Evolutionary conservation across 2,888 invertebrate species (phyloP).

Genomic region (Philhelius pedissequus): DNA sequence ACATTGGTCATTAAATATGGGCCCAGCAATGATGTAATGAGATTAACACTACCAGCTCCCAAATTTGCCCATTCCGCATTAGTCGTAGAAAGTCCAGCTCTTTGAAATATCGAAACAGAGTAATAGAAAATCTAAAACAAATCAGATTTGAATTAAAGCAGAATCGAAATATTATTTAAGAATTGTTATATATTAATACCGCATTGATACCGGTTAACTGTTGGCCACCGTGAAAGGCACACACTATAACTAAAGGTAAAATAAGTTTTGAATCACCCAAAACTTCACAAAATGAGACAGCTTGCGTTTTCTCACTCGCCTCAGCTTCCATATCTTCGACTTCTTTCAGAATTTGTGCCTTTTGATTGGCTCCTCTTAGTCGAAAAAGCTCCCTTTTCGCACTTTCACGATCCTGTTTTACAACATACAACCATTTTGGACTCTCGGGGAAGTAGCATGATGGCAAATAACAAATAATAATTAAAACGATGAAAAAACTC

Average conservation of each 20-base stretch:
- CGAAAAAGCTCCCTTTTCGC: slow-evolving; percentile 84
- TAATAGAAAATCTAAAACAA: slow-evolving; percentile 84
- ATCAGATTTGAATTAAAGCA: slow-evolving; percentile 25
- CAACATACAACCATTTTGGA: slow-evolving; percentile 90
- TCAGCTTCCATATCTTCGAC: slow-evolving; percentile 82
- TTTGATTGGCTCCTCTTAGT: slow-evolving; percentile 82
- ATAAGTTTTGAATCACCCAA: slow-evolving; percentile 81
- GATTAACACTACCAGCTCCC: slow-evolving; percentile 86
- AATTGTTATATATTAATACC: slow-evolving; percentile 81
- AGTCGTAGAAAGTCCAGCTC: slow-evolving; percentile 83
- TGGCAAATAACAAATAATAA: slow-evolving; percentile 83
- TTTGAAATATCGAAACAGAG: slow-evolving; percentile 87
- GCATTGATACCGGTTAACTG: slow-evolving; percentile 95
- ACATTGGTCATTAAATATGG: slow-evolving; percentile 84
- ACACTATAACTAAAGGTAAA: slow-evolving; percentile 88
- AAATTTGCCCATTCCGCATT: slow-evolving; percentile 88
- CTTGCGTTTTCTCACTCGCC: slow-evolving; percentile 76
- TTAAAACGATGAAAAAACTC: slow-evolving; percentile 85
- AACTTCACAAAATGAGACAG: slow-evolving; percentile 84
- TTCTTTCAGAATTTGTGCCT: slow-evolving; percentile 82
- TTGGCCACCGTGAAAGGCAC: slow-evolving; percentile 88
- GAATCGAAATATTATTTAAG: background rate
- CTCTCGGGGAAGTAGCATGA: slow-evolving; percentile 90
- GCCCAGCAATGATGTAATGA: slow-evolving; percentile 84
- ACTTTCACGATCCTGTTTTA: slow-evolving; percentile 83